Evolutionary conservation across 2,113 vertebrate species (phyloP), one percentile per base, ranked within the genome.

Genomic region (Corythoichthys haematopterus): DNA sequence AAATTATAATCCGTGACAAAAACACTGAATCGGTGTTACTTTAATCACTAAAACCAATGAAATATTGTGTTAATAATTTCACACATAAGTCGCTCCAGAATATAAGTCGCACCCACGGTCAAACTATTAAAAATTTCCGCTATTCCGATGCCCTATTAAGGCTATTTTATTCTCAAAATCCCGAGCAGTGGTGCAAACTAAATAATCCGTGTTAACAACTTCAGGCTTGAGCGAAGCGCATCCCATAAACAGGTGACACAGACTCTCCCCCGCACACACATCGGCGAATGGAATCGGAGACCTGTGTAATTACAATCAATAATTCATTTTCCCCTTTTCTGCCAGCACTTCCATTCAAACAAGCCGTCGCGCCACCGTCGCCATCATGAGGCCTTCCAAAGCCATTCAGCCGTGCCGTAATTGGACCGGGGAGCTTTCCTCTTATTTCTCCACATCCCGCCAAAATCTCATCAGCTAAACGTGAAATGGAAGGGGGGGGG

Each of bases 231-330:
- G 70, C 58, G 70, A n/a, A 64, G 72, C 68, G 60, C 52, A 60
- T 71, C 67, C 76, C 75, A 79, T 83, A 79, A 86, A 85, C 80
- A 78, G 78, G 68, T 37, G 73, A 74, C 56, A 70, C 67, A 70
- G 65, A 52, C n/a, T 79, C 83, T 81, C 78, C 76, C 70, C 2
- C 58, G 58, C 6, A 1, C 9, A 10, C 67, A 69, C 80, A 78
- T 14, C 51, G 65, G 74, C 78, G 71, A 69, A 70, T 71, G 28
- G 75, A 80, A 71, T 83, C 71, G 53, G 75, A 68, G 79, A 72
- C 66, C 86, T 83, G 79, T 85, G 88, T 88, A 90, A 91, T 89
- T 91, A 88, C 72, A 91, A 91, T 91, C 89, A 71, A 91, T 91
- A 90, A 89, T 91, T 90, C 81, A 86, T 89, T 90, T 90, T 87